Base-by-base conservation (phyloP, 2,797 vertebrate genomes). In the Ceyx erithaca region DNA sequence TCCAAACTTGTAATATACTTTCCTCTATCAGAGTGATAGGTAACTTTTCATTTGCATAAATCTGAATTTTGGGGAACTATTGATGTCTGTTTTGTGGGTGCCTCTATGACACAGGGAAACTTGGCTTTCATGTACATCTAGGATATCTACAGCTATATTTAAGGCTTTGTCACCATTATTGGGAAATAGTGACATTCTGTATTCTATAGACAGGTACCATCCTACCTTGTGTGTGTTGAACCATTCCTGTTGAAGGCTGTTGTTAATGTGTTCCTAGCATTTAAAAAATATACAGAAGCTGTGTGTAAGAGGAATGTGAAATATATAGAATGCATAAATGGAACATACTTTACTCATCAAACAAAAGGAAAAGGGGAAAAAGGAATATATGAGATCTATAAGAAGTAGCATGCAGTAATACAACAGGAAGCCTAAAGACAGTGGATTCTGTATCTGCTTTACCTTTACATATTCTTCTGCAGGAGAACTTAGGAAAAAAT, bases 221-320 rank as follows among this genome's bases (percentile, higher is more conserved):
- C 26, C 59, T 25, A 25, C 18, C 14, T 51, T 52, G 11, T 21
- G 6, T 0, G 0, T 40, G 35, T 22, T 55, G 18, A 2, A 3
- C 1, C n/a, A 49, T 52, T 61, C 10, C 31, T 57, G 7, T 45
- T 62, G 18, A 79, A 78, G 22, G 22, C 10, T 33, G 14, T 52
- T n/a, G 17, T 73, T 76, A 37, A 59, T 12, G 46, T 7, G 25
- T 6, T 26, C 19, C 8, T 20, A 68, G 2, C 8, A 20, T 55
- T 79, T 62, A 5, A 67, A 67, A 89, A 80, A 69, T 46, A 45
- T 2, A 9, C 6, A 49, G 26, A 67, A 80, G 8, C 3, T 54
- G 18, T 30, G 6, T 37, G 23, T 12, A 30, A 86, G 69, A 57
- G 8, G 23, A 66, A 55, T 2, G 4, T 14, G 4, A 10, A 28